Base-by-base conservation (phyloP, 1,140 invertebrate species). In the Campoletis sonorensis region DNA sequence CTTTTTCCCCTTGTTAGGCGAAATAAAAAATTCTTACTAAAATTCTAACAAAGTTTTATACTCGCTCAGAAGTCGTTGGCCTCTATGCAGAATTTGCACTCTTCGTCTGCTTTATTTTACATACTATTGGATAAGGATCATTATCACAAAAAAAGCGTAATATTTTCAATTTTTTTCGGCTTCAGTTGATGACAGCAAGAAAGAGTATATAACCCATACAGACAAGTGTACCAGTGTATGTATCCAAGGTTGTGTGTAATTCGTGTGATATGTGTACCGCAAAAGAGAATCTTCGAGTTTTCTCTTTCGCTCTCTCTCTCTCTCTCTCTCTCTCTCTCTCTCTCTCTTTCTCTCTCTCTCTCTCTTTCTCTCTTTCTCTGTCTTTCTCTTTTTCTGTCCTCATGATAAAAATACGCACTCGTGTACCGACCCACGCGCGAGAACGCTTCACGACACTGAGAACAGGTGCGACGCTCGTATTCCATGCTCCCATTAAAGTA, bases 401-500 rank as follows among this genome's bases (percentile, higher is more conserved):
- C 26, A 61, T 40, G 76, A 51, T 78, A 78, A 78, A 78, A 78
- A 78, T 78, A 78, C 76, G 76, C 76, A 78, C 76, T 64, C 76
- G 26, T 45, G 37, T 78, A 78, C 67, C 76, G 76, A 78, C 58
- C 76, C 76, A 78, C 76, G 76, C 61, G 76, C 76, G 61, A 61
- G 58, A 33, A 61, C 33, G 37, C 76, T 67, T 67, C 76, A 67
- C 58, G 76, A 78, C 58, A 78, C 76, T 78, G 76, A 78, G 76
- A 78, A 78, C 76, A 78, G 76, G 76, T 78, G 76, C 76, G 58
- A 67, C 37, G 58, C 76, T 78, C 76, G 76, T 78, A 78, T 78
- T 78, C 76, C 76, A 61, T 78, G 76, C 76, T 78, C 76, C 76
- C 76, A 78, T 78, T 78, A 78, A 78, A 78, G 76, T 78, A 78